Base-by-base conservation (phyloP, 2,888 invertebrate genomes). In the Leptinotarsa rubiginosa region DNA sequence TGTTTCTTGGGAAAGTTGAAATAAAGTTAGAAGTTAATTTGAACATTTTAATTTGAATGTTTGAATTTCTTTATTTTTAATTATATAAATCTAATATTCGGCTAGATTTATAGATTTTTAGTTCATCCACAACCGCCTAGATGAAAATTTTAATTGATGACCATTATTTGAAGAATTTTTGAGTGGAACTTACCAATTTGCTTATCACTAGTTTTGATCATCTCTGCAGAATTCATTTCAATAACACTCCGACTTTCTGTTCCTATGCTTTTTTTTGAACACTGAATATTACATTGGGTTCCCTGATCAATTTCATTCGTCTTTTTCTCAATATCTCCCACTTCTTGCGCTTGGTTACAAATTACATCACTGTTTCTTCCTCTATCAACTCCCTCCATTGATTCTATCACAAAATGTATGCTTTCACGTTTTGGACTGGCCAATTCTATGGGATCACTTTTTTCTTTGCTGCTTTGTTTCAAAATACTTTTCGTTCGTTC, bases 401-500 rank as follows among this genome's bases (percentile, higher is more conserved):
- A n/a, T 10, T 82, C 80, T 54, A 77, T 73, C 12, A 84, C 86
- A 77, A 87, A 87, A 25, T 83, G 84, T 25, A 88, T 87, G 65
- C 86, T 84, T 72, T 87, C 87, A 25, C 83, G 81, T 77, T 86
- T 87, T 0, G 87, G 87, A 79, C 87, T 87, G 3, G 81, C 82
- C 65, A 82, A 70, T 56, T 80, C 79, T 12, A 77, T 78, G n/a
- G 77, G 77, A 18, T 85, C 86, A 59, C 73, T 81, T 59, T 84
- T 82, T 76, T 86, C 88, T 79, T 86, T 88, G 77, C 87, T 86
- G 76, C 84, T 84, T 77, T 87, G 87, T 71, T 87, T 87, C 72
- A 87, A 75, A 68, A 88, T 88, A 75, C 87, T 87, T 76, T 87
- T 87, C 10, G 87, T 87, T 73, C 87, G 80, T 78, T 87, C 87